These are phyloP conservation scores for Lytechinus variegatus DNA, from an alignment of 35 echinoderm and acorn worm genomes.

Conservation along the genomic window DNA sequence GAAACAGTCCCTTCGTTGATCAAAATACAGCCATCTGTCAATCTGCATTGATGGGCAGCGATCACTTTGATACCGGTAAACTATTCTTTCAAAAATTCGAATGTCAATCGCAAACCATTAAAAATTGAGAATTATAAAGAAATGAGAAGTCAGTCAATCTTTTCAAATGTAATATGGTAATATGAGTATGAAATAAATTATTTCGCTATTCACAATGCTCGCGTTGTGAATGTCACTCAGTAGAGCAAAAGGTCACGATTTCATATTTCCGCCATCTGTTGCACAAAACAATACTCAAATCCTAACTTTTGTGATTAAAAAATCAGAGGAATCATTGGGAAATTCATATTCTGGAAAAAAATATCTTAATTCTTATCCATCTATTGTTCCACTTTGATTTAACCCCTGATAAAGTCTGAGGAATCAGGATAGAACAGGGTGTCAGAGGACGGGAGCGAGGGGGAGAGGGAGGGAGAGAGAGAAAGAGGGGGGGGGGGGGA, in stretches of 20 bases:
- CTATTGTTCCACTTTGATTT: not conserved
- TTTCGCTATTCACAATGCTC: not conserved
- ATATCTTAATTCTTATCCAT: not conserved
- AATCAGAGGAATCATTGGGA: not conserved
- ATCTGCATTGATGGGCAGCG: no score
- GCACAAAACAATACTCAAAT: not conserved
- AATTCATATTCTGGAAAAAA: not conserved
- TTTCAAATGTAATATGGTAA: not conserved
- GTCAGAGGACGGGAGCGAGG: not conserved
- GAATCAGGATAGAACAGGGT: no score
- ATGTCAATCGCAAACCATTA: no score
- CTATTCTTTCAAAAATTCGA: no score
- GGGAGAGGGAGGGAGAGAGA: not conserved
- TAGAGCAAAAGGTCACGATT: not conserved
- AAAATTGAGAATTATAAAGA: no score
- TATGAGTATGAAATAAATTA: not conserved
- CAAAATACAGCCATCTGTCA: no score
- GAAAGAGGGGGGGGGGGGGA: not conserved
- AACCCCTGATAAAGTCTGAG: not conserved
- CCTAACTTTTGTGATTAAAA: not conserved
- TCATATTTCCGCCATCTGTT: not conserved
- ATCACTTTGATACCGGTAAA: no score
- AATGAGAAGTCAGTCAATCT: no score
- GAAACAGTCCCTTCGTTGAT: no score
- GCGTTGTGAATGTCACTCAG: not conserved